phyloP scores from a whole-genome alignment of 2,797 vertebrate genomes.

The Paguma larvata region DNA sequence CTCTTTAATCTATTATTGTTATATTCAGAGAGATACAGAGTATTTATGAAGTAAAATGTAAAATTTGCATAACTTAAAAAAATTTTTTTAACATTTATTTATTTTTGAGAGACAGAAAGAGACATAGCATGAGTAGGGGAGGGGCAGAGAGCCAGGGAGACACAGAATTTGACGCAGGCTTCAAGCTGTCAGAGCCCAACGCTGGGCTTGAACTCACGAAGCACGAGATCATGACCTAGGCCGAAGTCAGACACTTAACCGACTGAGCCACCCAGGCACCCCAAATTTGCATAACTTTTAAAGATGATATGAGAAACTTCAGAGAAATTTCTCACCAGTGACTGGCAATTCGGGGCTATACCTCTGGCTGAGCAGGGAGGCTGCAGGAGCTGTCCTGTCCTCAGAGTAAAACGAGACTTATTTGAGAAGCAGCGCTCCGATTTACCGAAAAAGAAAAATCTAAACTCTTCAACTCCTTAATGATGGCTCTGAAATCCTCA shows the following conservation, averaged over 20 bases:
- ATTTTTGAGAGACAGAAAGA: too few species aligned
- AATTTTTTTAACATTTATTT: too few species aligned
- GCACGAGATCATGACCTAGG: too few species aligned
- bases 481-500: background rate
- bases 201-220: too few species aligned
- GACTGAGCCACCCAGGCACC: too few species aligned
- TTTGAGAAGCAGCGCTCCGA: slow-evolving; percentile 6
- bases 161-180: too few species aligned
- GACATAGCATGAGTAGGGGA: too few species aligned
- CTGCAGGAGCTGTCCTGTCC: background rate
- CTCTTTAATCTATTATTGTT: background rate
- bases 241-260: too few species aligned
- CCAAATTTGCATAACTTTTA: slow-evolving; percentile 7
- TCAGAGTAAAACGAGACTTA: background rate
- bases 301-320: slow-evolving; percentile 30
- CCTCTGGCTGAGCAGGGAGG: background rate
- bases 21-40: slow-evolving; percentile 1
- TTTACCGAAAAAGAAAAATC: slow-evolving; percentile 59
- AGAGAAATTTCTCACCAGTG: slow-evolving; percentile 20
- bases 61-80: background rate
- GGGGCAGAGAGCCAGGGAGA: too few species aligned
- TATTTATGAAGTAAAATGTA: slow-evolving; percentile 4
- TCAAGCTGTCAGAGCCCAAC: too few species aligned
- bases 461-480: slow-evolving; percentile 27
- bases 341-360: background rate